phyloP scores from a whole-genome alignment of 2,888 invertebrate species.

The Sepiola atlantica region DNA sequence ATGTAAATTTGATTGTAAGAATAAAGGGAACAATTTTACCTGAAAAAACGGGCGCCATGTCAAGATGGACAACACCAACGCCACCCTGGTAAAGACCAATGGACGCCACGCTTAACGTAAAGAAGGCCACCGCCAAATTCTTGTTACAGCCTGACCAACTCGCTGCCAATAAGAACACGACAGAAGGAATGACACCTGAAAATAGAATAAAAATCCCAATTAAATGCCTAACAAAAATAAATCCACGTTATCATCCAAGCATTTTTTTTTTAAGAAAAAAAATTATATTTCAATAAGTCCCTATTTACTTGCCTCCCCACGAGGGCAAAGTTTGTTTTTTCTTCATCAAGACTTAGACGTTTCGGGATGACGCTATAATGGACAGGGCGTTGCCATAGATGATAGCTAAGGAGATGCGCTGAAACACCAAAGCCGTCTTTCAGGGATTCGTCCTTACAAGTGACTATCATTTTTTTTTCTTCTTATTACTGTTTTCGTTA shows the following conservation, averaged over 20 bases:
- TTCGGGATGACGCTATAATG: too few relatives aligned
- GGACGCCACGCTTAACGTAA: slow-evolving; percentile 56
- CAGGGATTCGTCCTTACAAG: too few relatives aligned
- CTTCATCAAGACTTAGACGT: too few relatives aligned
- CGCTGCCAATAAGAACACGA: slow-evolving; percentile 60
- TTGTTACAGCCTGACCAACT: slow-evolving; percentile 64
- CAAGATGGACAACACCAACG: slow-evolving; percentile 66
- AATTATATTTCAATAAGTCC: too few relatives aligned
- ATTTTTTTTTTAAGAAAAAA: too few relatives aligned
- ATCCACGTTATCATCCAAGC: not conserved
- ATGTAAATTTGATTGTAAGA: not conserved
- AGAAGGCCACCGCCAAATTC: slow-evolving; percentile 58
- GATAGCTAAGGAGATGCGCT: too few relatives aligned
- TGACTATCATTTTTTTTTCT: too few relatives aligned
- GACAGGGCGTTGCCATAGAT: too few relatives aligned
- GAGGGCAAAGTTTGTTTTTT: too few relatives aligned
- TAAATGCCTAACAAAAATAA: not conserved
- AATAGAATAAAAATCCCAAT: not conserved
- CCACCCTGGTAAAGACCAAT: slow-evolving; percentile 65
- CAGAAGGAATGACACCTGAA: slow-evolving; percentile 58
- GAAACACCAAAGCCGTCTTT: too few relatives aligned
- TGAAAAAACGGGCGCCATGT: slow-evolving; percentile 67
- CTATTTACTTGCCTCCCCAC: too few relatives aligned
- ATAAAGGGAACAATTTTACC: slow-evolving; percentile 53
- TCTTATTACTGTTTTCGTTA: too few relatives aligned